Conservation (phyloP, 1,140 invertebrate species). For the Rhyacophila brunnea region DNA sequence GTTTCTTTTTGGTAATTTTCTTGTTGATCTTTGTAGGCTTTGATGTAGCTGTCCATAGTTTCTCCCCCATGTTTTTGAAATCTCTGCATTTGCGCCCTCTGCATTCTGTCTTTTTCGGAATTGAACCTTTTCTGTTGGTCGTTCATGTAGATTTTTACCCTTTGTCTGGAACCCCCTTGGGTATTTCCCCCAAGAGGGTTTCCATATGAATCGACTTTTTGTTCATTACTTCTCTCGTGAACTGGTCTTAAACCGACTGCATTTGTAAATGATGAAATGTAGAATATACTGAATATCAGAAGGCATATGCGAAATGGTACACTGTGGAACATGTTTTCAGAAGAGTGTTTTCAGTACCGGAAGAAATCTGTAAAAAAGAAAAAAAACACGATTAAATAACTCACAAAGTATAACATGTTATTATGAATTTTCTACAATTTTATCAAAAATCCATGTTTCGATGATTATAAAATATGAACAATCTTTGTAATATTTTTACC, state of each 20-base stretch:
- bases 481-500: too few relatives aligned
- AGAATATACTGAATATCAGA: too few relatives aligned
- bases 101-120: slow-evolving; percentile 25
- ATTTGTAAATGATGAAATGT: too few relatives aligned
- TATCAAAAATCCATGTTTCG: too few relatives aligned
- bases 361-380: too few relatives aligned
- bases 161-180: slow-evolving; percentile 1
- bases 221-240: slow-evolving; percentile 17
- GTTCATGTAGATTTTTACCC: slow-evolving; percentile 11
- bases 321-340: too few relatives aligned
- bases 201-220: neutral
- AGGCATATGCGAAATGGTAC: too few relatives aligned
- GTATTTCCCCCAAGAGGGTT: slow-evolving; percentile 9
- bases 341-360: too few relatives aligned
- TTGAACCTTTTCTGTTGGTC: slow-evolving; percentile 30
- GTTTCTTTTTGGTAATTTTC: slow-evolving; percentile 47
- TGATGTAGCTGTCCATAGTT: slow-evolving; percentile 47
- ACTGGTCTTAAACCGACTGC: slow-evolving; percentile 17
- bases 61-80: slow-evolving; percentile 14
- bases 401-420: too few relatives aligned
- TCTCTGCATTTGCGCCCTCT: slow-evolving; percentile 19
- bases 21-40: slow-evolving; percentile 49
- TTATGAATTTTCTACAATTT: too few relatives aligned
- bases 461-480: too few relatives aligned
- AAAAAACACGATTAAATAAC: too few relatives aligned